Base-by-base conservation (phyloP, 2,888 invertebrate genomes). In the Cephus nigrinus region DNA sequence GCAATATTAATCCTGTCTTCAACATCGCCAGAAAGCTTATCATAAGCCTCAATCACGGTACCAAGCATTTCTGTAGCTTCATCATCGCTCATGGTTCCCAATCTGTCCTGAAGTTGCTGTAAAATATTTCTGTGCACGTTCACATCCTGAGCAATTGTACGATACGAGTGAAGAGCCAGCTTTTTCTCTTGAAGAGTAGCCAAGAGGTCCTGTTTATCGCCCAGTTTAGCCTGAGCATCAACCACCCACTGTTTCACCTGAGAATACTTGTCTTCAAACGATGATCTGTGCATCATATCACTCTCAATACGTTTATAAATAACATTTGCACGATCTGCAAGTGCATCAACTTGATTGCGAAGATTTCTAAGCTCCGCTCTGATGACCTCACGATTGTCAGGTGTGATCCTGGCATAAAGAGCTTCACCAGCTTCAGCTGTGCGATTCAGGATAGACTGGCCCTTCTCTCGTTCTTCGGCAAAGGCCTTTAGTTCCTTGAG, bases 191-290 rank as follows among this genome's bases (percentile, higher is more conserved):
- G 95, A 75, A 98, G 92, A 0, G 96, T 96, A 1, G 97, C 94
- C 86, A 97, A 95, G 4, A 97, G 92, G 83, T 95, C 95, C 76
- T 95, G 93, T 75, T 94, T 95, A 69, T 95, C 94, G 1, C 95
- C 94, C 68, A 97, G 93, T 88, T 96, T 96, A 75, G 94, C 93
- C 89, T 96, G 96, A 0, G 95, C 94, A 84, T 97, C 97, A 77
- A 94, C 93, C 36, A 98, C 94, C 97, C 98, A 98, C 88, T 95
- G 95, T 83, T 96, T 95, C 11, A 98, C 95, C 93, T 98, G 97
- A 74, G 95, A 95, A 84, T 97, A 96, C 81, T 97, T 97, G 86
- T 98, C 98, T 90, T 98, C 98, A 90, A 98, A 97, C 1, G 98
- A 97, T 4, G 97, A 97, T 91, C 98, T 94, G 86, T 98, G 97